Percentiles rank a stretch among this genome's conserved stretches.
Evolutionary conservation across 2,113 vertebrate genomes (phyloP).

Genomic region (Tympanuchus pallidicinctus): DNA sequence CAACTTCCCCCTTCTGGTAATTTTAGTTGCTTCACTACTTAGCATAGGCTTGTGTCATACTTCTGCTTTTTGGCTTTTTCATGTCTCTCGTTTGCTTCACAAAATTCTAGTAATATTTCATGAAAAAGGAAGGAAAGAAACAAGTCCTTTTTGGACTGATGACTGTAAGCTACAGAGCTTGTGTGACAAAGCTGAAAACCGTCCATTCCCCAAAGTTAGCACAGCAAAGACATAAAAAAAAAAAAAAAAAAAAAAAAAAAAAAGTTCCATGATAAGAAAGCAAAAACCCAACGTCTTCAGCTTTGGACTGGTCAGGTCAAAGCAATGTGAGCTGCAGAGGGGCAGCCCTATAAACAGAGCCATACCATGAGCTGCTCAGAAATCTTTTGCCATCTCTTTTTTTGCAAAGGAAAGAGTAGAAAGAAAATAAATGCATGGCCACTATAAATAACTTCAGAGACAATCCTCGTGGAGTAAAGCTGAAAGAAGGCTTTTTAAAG

Average conservation of each 20-base stretch:
- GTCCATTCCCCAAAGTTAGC: not conserved
- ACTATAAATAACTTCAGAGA: not conserved
- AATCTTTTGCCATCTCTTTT: not conserved
- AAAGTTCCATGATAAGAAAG: not conserved
- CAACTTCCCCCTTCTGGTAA: constrained; percentile 36
- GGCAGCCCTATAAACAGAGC: not conserved
- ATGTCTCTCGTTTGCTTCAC: not conserved
- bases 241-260: rapidly evolving
- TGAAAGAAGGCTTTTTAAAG: not conserved
- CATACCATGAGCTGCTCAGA: not conserved
- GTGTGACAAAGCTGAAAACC: not conserved
- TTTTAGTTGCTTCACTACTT: constrained; percentile 30
- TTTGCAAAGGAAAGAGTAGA: not conserved
- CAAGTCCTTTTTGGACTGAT: not conserved
- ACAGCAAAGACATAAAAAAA: not conserved
- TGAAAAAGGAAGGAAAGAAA: not conserved
- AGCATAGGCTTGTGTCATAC: not conserved
- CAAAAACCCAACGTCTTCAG: not conserved
- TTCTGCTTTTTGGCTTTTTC: not conserved
- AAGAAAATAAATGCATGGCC: not conserved
- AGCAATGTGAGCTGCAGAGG: not conserved
- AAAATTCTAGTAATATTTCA: not conserved
- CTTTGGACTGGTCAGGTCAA: not conserved
- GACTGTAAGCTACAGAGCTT: not conserved
- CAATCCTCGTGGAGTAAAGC: not conserved